These are phyloP conservation scores for Onchidella celtica DNA, from an alignment of 2,888 invertebrate genomes.

Conservation along the genomic window DNA sequence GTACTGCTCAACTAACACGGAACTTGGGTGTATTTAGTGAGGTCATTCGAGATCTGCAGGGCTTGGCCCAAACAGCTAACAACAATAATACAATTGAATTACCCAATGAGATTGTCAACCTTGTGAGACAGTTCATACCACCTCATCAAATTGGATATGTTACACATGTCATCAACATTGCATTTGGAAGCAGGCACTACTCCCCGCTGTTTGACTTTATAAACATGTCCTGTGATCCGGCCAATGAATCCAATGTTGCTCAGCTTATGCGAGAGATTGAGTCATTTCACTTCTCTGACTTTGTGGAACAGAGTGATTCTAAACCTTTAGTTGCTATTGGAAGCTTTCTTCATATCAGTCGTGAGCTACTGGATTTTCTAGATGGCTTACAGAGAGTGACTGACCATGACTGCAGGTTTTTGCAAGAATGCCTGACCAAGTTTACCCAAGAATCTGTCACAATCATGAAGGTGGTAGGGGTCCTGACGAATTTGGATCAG, in stretches of 20 bases:
- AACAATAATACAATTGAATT: neutral
- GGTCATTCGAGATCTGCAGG: conserved; percentile 40
- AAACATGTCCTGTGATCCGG: neutral
- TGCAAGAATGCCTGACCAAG: conserved; percentile 29
- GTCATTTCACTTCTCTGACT: conserved; percentile 31
- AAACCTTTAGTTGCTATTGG: conserved; percentile 31
- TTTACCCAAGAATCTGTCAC: conserved; percentile 22
- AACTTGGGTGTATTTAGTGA: conserved; percentile 38
- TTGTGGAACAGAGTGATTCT: neutral
- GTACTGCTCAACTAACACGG: conserved; percentile 7
- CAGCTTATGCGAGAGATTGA: conserved; percentile 44
- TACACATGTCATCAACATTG: conserved; percentile 32
- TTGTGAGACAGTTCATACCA: conserved; percentile 17
- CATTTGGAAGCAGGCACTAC: conserved; percentile 15
- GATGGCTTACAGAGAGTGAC: conserved; percentile 40
- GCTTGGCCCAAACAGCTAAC: neutral
- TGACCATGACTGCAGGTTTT: conserved; percentile 43
- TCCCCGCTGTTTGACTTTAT: conserved; percentile 47
- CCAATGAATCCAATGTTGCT: conserved; percentile 7
- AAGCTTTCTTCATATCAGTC: conserved; percentile 41
- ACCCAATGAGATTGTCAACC: conserved; percentile 2
- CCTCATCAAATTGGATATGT: conserved; percentile 15
- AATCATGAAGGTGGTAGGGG: conserved; percentile 21
- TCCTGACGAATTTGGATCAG: conserved; percentile 8
- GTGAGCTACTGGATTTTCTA: conserved; percentile 42